Evolutionary conservation across 2,888 invertebrate species (phyloP).

Genomic region (Calameuta filiformis): DNA sequence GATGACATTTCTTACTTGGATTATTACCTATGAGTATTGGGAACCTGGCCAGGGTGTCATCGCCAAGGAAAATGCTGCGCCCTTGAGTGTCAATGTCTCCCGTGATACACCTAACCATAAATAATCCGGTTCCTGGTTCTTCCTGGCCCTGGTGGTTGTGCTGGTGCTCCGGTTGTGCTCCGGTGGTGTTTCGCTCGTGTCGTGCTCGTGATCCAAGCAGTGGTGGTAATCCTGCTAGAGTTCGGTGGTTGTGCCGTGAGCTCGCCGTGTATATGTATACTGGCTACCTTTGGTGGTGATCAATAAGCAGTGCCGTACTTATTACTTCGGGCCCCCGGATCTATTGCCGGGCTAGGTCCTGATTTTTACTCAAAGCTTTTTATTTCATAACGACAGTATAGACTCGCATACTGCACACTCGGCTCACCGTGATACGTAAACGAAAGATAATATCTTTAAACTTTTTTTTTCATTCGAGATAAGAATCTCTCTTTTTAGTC

Average conservation of each 20-base stretch:
- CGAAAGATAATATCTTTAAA: background rate
- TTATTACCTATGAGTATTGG: background rate
- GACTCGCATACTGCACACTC: background rate
- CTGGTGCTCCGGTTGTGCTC: background rate
- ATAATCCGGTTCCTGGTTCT: background rate
- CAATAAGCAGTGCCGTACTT: constrained; percentile 64
- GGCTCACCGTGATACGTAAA: background rate
- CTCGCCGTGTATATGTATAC: constrained; percentile 55
- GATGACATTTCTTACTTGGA: background rate
- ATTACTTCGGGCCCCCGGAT: constrained; percentile 38
- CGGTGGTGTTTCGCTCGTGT: constrained; percentile 2
- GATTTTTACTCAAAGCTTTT: background rate
- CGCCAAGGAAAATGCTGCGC: background rate
- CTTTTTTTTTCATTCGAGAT: constrained; percentile 10
- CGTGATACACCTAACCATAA: background rate
- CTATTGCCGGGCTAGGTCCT: constrained; percentile 13
- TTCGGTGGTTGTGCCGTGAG: constrained; percentile 45
- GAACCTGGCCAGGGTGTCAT: background rate
- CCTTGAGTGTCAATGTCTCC: background rate
- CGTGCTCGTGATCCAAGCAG: constrained; percentile 12
- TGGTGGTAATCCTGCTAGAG: constrained; percentile 3
- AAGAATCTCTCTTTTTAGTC: background rate
- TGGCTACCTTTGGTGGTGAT: constrained; percentile 59
- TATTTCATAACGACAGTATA: background rate
- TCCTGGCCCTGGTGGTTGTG: background rate